These are phyloP conservation scores for Chloropsis cyanopogon DNA, from an alignment of 2,113 vertebrate genomes.

Conservation along the genomic window DNA sequence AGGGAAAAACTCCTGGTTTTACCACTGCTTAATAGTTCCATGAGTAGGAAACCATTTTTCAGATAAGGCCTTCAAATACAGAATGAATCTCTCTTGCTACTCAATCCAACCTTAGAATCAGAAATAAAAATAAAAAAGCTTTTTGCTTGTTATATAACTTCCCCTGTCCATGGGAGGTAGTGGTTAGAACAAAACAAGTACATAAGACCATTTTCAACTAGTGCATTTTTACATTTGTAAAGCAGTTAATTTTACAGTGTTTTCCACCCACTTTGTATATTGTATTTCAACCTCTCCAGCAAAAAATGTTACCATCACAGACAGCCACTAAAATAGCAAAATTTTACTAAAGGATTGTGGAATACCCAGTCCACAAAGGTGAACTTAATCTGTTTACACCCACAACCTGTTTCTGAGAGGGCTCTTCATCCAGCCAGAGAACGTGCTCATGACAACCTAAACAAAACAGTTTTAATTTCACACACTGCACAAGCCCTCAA, in stretches of 20 bases:
- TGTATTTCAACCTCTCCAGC: not conserved
- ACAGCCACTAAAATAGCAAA: not conserved
- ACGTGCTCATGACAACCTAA: not conserved
- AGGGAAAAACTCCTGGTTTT: not conserved
- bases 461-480: slow-evolving; percentile 14
- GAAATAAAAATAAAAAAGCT: not conserved
- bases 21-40: not conserved
- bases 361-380: not conserved
- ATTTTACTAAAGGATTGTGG: not conserved
- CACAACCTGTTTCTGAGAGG: not conserved
- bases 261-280: not conserved
- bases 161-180: not conserved
- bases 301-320: not conserved
- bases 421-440: not conserved
- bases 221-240: not conserved
- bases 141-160: not conserved
- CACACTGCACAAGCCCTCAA: not conserved
- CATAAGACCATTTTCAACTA: not conserved
- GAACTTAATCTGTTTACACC: not conserved
- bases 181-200: not conserved
- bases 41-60: not conserved
- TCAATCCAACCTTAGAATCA: not conserved
- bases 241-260: not conserved
- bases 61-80: not conserved
- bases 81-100: not conserved